A percentile compares a stretch with the other conserved stretches of the same genome.
Conservation (phyloP, 2,113 vertebrate genomes). For the Clarias gariepinus region DNA sequence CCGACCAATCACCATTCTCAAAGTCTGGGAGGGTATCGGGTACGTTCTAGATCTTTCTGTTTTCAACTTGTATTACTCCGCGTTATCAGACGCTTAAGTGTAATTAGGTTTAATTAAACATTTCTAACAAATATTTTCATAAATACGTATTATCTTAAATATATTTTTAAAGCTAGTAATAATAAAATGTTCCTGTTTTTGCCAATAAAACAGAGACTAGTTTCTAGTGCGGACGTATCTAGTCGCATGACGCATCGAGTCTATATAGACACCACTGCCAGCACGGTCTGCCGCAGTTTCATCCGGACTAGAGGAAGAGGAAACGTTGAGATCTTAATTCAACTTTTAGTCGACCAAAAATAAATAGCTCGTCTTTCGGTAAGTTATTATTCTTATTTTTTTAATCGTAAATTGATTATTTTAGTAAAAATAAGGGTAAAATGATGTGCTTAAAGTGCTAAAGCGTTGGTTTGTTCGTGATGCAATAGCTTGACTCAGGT, state of each 20-base stretch:
- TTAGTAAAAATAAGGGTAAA: accelerated
- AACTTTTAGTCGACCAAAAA: too few species aligned
- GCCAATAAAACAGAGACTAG: conserved; percentile 23
- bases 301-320: background rate
- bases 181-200: background rate
- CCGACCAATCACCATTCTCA: conserved; percentile 64
- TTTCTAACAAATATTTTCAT: background rate
- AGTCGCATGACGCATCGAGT: conserved; percentile 26
- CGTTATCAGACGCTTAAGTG: background rate
- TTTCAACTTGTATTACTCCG: conserved; percentile 41
- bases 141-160: background rate
- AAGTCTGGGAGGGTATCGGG: conserved; percentile 59
- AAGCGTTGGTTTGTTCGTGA: too few species aligned
- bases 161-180: background rate
- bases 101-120: background rate
- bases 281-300: background rate
- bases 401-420: too few species aligned
- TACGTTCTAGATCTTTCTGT: conserved; percentile 58
- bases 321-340: too few species aligned
- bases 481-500: accelerated
- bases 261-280: conserved; percentile 44
- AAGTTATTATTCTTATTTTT: background rate
- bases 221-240: conserved; percentile 50
- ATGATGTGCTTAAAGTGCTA: background rate
- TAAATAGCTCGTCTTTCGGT: background rate